Evolutionary conservation across 2,113 vertebrate species (phyloP).

Genomic region (Chaetura pelagica): DNA sequence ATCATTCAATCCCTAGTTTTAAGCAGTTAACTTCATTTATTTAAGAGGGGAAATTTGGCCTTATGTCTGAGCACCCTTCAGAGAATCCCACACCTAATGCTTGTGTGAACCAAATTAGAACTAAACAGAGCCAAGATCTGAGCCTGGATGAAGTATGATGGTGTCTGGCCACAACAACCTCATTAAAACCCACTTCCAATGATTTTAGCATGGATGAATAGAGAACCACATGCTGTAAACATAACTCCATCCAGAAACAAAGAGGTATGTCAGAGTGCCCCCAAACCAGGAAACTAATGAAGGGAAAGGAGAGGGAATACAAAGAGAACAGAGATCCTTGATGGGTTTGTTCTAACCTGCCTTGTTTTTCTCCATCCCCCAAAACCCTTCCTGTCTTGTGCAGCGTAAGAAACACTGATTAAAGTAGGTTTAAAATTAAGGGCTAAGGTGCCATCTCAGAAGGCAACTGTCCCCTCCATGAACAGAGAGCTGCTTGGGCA

Average conservation of each 20-base stretch:
- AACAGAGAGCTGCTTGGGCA: conserved; percentile 30
- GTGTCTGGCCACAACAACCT: neutral
- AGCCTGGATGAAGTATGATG: neutral
- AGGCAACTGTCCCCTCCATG: conserved; percentile 12
- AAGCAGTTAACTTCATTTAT: neutral
- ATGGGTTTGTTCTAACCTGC: neutral
- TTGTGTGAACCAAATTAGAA: neutral
- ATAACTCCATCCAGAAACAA: neutral
- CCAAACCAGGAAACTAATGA: neutral
- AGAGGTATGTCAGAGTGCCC: neutral
- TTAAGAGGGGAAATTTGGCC: neutral
- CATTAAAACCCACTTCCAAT: neutral
- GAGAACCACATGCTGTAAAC: conserved; percentile 19
- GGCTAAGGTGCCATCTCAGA: conserved; percentile 41
- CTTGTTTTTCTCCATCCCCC: neutral
- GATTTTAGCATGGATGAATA: neutral
- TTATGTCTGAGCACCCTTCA: neutral
- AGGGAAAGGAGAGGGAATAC: neutral
- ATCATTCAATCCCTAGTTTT: neutral
- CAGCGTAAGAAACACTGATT: conserved; percentile 24
- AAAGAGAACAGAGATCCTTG: neutral
- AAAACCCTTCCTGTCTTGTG: neutral
- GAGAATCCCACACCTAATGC: neutral
- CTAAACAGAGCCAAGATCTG: neutral
- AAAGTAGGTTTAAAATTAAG: conserved; percentile 18